Percentiles rank a stretch among this genome's conserved stretches.
phyloP scores from a whole-genome alignment of 64 coral and sea anemone species.

The Montipora efflorescens region DNA sequence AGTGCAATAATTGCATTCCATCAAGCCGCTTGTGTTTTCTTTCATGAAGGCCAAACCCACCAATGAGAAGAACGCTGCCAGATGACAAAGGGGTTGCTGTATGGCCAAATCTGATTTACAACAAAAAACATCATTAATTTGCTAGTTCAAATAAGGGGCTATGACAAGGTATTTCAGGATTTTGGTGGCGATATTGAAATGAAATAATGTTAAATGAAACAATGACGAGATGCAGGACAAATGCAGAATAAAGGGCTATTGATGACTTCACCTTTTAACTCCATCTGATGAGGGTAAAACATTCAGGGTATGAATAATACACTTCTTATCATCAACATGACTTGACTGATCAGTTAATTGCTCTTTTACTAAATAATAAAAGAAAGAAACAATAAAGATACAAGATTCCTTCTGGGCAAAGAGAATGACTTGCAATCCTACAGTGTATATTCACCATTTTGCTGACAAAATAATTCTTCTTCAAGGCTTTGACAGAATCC shows the following conservation, averaged over 20 bases:
- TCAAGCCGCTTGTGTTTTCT: constrained; percentile 57
- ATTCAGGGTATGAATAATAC: background rate
- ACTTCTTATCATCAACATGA: background rate
- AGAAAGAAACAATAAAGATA: background rate
- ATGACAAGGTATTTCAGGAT: no score
- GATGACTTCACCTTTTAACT: constrained; percentile 14
- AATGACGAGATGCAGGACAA: no score
- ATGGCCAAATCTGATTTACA: constrained; percentile 49
- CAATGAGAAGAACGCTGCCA: constrained; percentile 22
- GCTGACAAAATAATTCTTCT: constrained; percentile 68
- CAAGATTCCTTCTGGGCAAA: background rate
- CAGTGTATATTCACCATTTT: background rate
- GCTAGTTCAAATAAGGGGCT: background rate
- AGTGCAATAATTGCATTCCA: constrained; percentile 36
- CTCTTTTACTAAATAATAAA: background rate
- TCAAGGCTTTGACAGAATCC: constrained; percentile 62
- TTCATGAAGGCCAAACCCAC: constrained; percentile 62
- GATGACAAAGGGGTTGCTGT: constrained; percentile 16
- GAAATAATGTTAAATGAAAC: no score
- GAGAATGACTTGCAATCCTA: no score
- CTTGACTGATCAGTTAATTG: background rate
- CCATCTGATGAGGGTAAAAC: constrained; percentile 17
- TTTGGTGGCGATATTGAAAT: no score
- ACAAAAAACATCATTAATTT: background rate
- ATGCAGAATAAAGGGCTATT: no score